Percentiles rank a stretch among this genome's conserved stretches.
Evolutionary conservation across 2,113 vertebrate genomes (phyloP).

Genomic region (Siniperca chuatsi): DNA sequence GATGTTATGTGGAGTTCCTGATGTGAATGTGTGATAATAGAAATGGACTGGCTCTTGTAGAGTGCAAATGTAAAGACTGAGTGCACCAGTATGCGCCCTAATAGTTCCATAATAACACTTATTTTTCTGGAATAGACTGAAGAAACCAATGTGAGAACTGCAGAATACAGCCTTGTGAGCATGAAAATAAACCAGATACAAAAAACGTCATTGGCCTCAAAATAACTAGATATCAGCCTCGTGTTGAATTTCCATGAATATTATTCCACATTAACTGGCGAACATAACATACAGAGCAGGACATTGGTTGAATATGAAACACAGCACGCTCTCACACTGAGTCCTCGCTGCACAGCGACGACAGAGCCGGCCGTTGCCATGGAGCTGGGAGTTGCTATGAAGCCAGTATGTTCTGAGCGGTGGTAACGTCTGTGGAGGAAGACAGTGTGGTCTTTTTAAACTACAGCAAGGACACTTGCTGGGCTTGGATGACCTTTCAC

Average conservation of each 20-base stretch:
- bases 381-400: constrained; percentile 81
- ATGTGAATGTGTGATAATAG: constrained; percentile 72
- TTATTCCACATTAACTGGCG: constrained; percentile 34
- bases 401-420: constrained; percentile 70
- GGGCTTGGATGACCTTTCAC: constrained; percentile 70
- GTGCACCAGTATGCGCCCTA: constrained; percentile 32
- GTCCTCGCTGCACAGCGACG: constrained; percentile 62
- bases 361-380: constrained; percentile 81
- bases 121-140: constrained; percentile 17
- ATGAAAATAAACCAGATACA: constrained; percentile 19
- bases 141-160: not conserved
- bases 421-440: constrained; percentile 47
- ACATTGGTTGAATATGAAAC: constrained; percentile 76
- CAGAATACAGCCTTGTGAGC: constrained; percentile 15
- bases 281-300: constrained; percentile 50
- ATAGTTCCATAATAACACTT: constrained; percentile 33
- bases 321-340: constrained; percentile 73
- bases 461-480: constrained; percentile 61
- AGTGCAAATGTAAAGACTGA: constrained; percentile 12
- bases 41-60: constrained; percentile 49
- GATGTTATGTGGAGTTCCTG: constrained; percentile 65
- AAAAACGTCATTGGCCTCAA: constrained; percentile 17
- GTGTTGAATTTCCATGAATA: constrained; percentile 59
- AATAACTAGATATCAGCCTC: constrained; percentile 22
- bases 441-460: constrained; percentile 76